Evolutionary conservation across 2,113 vertebrate genomes (phyloP), one percentile per base, ranked within the genome.

Genomic region (Dolichallabes microphthalmus): DNA sequence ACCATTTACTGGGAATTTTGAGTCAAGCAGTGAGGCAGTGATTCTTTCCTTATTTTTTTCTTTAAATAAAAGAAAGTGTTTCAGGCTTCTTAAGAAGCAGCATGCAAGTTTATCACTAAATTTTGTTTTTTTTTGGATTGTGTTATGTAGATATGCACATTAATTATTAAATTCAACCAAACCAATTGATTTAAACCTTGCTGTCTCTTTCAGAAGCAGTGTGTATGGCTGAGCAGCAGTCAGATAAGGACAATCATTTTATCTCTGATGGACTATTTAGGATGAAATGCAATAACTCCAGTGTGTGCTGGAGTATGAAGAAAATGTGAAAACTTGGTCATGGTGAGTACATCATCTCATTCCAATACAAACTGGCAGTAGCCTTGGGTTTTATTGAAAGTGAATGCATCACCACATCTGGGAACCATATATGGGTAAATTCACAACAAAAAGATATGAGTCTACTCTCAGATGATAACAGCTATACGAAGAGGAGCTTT

Each of bases 321-420:
- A 76, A 74, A 76, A 76, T 25, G 22, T 78, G 76, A 58, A 22
- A 78, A 78, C 53, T 58, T 78, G 52, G 55, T 58, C 76, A 58
- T 57, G 17, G 27, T 35, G 30, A 58, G 7, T 77, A 77, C 57
- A 77, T 77, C 39, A 73, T 4, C 25, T 74, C 11, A 52, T 74
- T 52, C 45, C 45, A n/a, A 5, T 52, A 52, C 14, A 30, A n/a
- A 14, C 50, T 76, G 50, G 13, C n/a, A 76, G 74, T 52, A 76
- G 74, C 25, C 50, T 58, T 58, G 27, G 17, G 53, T 78, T 78
- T 78, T 58, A 78, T 32, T 76, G 15, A 78, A 57, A 57, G 17
- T 32, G 13, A 57, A 77, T 12, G 74, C 25, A 77, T 57, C 53
- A 58, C 32, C 22, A 32, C 27, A 35, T 57, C 58, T 58, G 17